Evolutionary conservation across 2,113 vertebrate species (phyloP).

Genomic region (Strix uralensis): DNA sequence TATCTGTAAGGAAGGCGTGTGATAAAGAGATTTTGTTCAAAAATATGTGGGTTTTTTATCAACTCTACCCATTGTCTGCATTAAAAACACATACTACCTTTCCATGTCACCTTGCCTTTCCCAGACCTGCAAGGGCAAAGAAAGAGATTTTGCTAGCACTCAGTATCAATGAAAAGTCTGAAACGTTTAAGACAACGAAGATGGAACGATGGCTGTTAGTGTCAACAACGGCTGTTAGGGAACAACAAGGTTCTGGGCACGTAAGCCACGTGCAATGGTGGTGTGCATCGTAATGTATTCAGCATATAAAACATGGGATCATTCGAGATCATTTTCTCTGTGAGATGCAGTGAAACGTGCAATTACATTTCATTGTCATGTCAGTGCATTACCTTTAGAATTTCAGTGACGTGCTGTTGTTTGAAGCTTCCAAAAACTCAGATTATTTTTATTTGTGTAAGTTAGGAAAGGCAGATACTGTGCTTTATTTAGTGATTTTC

Average conservation of each 20-base stretch:
- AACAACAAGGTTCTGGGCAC: not conserved
- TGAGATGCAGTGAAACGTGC: not conserved
- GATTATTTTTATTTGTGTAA: not conserved
- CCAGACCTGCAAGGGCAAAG: not conserved
- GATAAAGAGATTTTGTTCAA: not conserved
- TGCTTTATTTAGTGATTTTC: not conserved
- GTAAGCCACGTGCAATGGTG: not conserved
- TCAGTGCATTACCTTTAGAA: not conserved
- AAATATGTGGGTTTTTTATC: not conserved
- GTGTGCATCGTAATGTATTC: fast-evolving
- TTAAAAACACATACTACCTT: not conserved
- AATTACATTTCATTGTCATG: not conserved
- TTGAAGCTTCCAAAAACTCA: not conserved
- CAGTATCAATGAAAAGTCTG: not conserved
- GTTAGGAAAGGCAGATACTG: not conserved
- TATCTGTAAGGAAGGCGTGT: not conserved
- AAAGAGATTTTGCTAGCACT: not conserved
- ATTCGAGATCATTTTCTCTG: not conserved
- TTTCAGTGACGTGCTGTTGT: not conserved
- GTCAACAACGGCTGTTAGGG: not conserved
- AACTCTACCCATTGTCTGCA: not conserved
- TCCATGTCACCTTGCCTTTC: not conserved
- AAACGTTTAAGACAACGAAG: not conserved
- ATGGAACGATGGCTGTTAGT: not conserved
- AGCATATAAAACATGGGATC: not conserved